A percentile compares a stretch with the other conserved stretches of the same genome.
Conservation (phyloP, 2,113 vertebrate genomes). For the Indri indri region DNA sequence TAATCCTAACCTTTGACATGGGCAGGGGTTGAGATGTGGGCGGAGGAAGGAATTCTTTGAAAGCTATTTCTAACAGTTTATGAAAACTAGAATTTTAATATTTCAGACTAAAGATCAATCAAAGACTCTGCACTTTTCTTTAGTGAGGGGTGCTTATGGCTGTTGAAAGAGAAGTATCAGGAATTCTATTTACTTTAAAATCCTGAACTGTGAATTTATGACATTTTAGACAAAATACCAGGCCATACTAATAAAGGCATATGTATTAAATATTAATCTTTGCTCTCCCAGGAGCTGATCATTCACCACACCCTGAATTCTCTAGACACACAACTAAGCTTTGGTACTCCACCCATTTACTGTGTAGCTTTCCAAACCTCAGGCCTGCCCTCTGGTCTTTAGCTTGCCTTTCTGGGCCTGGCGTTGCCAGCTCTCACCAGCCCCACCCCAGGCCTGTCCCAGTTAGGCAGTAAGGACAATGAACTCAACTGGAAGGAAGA, state of each 20-base stretch:
- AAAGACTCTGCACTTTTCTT: conserved; percentile 65
- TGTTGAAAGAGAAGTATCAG: background rate
- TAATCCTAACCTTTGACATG: conserved; percentile 63
- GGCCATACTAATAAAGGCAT: conserved; percentile 30
- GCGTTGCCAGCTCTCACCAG: background rate
- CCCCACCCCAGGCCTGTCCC: background rate
- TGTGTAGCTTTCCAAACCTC: background rate
- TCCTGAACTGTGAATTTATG: background rate
- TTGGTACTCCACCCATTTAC: background rate
- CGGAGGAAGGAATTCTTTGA: conserved; percentile 65
- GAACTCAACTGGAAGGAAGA: background rate
- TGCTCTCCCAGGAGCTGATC: background rate
- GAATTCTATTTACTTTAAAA: conserved; percentile 55
- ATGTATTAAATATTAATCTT: conserved; percentile 24
- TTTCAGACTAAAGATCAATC: conserved; percentile 67
- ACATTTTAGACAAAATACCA: conserved; percentile 39
- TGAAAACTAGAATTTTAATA: conserved; percentile 76
- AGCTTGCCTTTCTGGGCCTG: background rate
- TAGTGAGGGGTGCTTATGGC: background rate
- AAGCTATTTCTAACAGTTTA: conserved; percentile 76
- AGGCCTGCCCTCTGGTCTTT: conserved; percentile 5
- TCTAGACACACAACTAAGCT: background rate
- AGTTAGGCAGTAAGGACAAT: background rate
- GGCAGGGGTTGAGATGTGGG: background rate
- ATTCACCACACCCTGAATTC: conserved; percentile 9